Conservation (phyloP, 2,888 invertebrate species). For the Ennomos quercinarius region DNA sequence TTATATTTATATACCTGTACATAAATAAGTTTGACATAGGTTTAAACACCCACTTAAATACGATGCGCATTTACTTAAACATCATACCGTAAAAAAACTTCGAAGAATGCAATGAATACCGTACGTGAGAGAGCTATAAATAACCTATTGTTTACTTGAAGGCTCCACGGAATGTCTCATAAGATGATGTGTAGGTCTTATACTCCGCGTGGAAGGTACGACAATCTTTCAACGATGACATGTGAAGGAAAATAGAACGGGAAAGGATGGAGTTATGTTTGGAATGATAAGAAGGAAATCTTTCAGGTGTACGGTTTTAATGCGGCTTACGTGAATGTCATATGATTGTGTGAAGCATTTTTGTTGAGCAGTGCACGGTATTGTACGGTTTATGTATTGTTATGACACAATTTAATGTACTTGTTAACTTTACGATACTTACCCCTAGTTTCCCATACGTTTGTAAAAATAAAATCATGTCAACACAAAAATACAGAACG, state of each 20-base stretch:
- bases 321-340: neutral
- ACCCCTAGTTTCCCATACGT: too few relatives aligned
- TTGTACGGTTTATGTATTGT: too few relatives aligned
- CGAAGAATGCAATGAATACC: slow-evolving; percentile 22
- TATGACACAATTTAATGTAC: too few relatives aligned
- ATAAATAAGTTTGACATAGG: too few relatives aligned
- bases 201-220: slow-evolving; percentile 34
- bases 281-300: slow-evolving; percentile 28
- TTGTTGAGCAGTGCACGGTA: too few relatives aligned
- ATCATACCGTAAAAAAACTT: slow-evolving; percentile 13
- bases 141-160: slow-evolving; percentile 39
- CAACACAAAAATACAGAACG: too few relatives aligned
- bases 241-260: slow-evolving; percentile 20
- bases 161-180: slow-evolving; percentile 37
- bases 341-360: too few relatives aligned
- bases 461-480: too few relatives aligned
- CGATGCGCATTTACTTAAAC: neutral
- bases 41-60: neutral
- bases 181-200: slow-evolving; percentile 35
- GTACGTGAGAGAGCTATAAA: slow-evolving; percentile 26
- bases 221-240: slow-evolving; percentile 35
- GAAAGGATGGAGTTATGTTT: slow-evolving; percentile 17
- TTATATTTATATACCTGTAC: too few relatives aligned
- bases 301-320: slow-evolving; percentile 19
- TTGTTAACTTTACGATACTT: too few relatives aligned